Base-by-base conservation (phyloP, 2,113 vertebrate genomes). In the Oryzias melastigma region DNA sequence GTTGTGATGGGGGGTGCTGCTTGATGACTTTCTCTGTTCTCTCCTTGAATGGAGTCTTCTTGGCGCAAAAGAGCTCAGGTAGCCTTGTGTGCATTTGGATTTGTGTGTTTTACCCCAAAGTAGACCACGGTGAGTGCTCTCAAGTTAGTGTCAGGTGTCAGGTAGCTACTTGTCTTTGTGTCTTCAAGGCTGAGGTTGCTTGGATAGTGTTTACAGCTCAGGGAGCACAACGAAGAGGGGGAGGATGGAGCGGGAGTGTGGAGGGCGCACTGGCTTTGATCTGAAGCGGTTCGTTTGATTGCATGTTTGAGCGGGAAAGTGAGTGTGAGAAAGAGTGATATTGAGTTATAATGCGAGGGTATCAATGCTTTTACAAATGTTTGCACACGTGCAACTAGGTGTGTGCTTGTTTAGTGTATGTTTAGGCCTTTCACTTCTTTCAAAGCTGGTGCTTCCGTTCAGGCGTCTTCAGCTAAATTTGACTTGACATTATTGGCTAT, bases 111-210 rank as follows among this genome's bases (percentile, higher is more conserved):
- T 71, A 67, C 62, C 77, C 68, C 68, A 77, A 75, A 78, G 84
- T 79, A 78, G 69, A 66, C 66, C 53, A 75, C 20, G 56, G 76
- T 79, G 77, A 89, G 78, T 76, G 83, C 82, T 85, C 79, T 81
- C 65, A 77, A 78, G 82, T 86, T 73, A 87, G 78, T 75, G 75
- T 87, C 84, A 85, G 87, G 87, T 90, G 85, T 90, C 88, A 81
- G 88, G 86, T 78, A 86, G 85, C 85, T 86, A 82, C 87, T 90
- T 90, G 88, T 84, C 88, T 83, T 84, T 81, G 71, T 85, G 79
- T 87, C 88, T 87, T 88, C 81, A 83, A 87, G 85, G 84, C 84
- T 74, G 81, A 82, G 52, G 68, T 85, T 79, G 79, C 82, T 88
- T 86, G 84, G 85, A 83, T 87, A 82, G 81, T 87, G 85, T 90